A percentile compares a stretch with the other conserved stretches of the same genome.
Conservation (phyloP, 1,140 invertebrate genomes). For the Drosophila lacteicornis region DNA sequence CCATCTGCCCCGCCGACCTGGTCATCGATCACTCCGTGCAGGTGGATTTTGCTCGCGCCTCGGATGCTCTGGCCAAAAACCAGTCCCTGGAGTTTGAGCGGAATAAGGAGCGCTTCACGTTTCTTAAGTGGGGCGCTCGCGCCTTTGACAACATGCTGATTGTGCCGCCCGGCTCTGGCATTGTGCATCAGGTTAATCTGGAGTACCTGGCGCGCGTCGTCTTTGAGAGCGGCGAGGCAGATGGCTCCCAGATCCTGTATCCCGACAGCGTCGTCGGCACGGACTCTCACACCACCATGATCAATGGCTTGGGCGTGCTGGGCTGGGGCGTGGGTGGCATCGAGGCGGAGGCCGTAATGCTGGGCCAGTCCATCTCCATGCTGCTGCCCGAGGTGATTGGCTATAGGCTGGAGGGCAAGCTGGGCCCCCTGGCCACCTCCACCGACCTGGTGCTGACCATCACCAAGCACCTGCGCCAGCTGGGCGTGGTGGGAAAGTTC, state of each 20-base stretch:
- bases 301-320: conserved; percentile 94
- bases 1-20: conserved; percentile 97
- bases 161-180: conserved; percentile 98
- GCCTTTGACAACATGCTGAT: conserved; percentile 98
- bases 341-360: conserved; percentile 95
- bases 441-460: conserved; percentile 99
- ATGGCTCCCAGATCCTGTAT: conserved; percentile 87
- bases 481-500: conserved; percentile 99
- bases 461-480: conserved; percentile 96
- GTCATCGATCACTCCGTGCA: conserved; percentile 99
- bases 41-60: conserved; percentile 96
- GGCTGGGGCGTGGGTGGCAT: conserved; percentile 91
- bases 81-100: conserved; percentile 98
- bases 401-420: conserved; percentile 93
- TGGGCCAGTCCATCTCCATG: conserved; percentile 98
- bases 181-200: conserved; percentile 99
- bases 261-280: conserved; percentile 99
- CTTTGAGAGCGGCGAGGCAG: conserved; percentile 88
- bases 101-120: conserved; percentile 98
- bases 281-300: conserved; percentile 99
- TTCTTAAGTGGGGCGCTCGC: conserved; percentile 98
- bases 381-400: conserved; percentile 97
- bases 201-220: conserved; percentile 98
- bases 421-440: conserved; percentile 95
- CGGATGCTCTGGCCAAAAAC: conserved; percentile 96